phyloP scores from a whole-genome alignment of 1,140 invertebrate genomes.

The Drosophila sp. region DNA sequence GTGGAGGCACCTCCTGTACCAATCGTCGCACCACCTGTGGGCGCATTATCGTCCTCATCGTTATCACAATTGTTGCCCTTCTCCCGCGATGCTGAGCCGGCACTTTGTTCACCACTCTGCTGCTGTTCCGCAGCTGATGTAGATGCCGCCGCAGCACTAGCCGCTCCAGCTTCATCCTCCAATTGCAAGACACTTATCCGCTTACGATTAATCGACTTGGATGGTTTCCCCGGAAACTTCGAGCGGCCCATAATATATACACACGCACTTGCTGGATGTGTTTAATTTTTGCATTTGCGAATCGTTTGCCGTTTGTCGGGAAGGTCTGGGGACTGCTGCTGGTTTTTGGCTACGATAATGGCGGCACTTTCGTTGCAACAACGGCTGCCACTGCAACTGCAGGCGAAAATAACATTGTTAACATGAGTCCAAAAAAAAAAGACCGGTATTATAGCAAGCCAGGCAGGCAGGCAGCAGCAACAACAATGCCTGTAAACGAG shows the following conservation, averaged over 20 bases:
- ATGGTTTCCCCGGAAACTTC: conserved; percentile 93
- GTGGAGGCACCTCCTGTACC: conserved; percentile 20
- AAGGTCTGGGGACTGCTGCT: conserved; percentile 3
- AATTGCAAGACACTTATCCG: conserved; percentile 89
- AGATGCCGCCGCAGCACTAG: conserved; percentile 46
- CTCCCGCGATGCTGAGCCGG: conserved; percentile 50
- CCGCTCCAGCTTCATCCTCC: conserved; percentile 82
- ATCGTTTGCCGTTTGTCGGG: conserved; percentile 40
- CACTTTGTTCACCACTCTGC: conserved; percentile 45
- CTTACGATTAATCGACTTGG: conserved; percentile 92
- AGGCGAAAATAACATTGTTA: conserved; percentile 42
- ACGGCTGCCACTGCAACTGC: conserved; percentile 13
- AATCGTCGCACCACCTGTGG: conserved; percentile 47
- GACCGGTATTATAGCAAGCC: conserved; percentile 65
- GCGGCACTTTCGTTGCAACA: conserved; percentile 28
- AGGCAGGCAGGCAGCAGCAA: conserved; percentile 18
- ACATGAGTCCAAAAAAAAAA: conserved; percentile 54
- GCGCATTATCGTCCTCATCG: conserved; percentile 74
- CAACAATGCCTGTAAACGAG: conserved; percentile 50
- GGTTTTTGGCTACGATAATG: conserved; percentile 4
- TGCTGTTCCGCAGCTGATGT: conserved; percentile 14
- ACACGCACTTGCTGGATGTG: conserved; percentile 28
- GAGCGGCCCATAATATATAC: conserved; percentile 83
- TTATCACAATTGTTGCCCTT: conserved; percentile 80
- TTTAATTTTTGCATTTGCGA: conserved; percentile 62